Evolutionary conservation across 1,140 invertebrate genomes (phyloP), one percentile per base, ranked within the genome.

Genomic region (Magallana ariakensis): DNA sequence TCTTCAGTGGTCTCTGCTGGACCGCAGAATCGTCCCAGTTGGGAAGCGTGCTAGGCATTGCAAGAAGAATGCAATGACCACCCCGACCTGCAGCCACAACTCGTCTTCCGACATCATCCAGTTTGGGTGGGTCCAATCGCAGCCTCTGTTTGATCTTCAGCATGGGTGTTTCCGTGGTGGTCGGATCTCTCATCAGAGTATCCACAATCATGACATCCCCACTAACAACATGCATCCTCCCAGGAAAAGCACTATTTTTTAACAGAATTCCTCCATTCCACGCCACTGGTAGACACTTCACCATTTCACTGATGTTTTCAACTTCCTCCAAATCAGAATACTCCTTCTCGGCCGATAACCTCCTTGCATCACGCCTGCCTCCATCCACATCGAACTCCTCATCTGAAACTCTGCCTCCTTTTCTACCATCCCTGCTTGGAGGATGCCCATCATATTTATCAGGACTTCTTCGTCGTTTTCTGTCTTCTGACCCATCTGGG

Each of bases 191-290:
- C 97, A 99, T 98, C 1, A 99, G 95, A 19, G 96, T 96, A 85
- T 99, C 98, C 75, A 99, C 97, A 87, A 99, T 97, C 87, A 98
- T 97, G 9, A 97, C 96, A 94, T 99, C 98, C n/a, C 99, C 99
- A 94, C 98, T 97, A 8, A 98, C 98, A 33, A 98, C 95, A 95
- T 99, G 98, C 94, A 99, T 98, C 92, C 98, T 98, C 4, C 98
- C 97, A 53, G 98, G 97, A 94, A 99, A 99, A 0, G 98, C 96
- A 80, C 98, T 99, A 93, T 98, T 99, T 94, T 99, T 99, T 15
- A 99, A 94, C 83, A 99, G 98, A 0, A 99, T 95, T 15, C 98
- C 97, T 58, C 98, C 98, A 93, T 97, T 97, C 99, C 98, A 99
- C 19, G 97, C 96, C 13, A 97, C 97, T 19, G 97, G 95, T 66